Evolutionary conservation across 1,140 invertebrate genomes (phyloP).

Genomic region (Oryctes rhinoceros): DNA sequence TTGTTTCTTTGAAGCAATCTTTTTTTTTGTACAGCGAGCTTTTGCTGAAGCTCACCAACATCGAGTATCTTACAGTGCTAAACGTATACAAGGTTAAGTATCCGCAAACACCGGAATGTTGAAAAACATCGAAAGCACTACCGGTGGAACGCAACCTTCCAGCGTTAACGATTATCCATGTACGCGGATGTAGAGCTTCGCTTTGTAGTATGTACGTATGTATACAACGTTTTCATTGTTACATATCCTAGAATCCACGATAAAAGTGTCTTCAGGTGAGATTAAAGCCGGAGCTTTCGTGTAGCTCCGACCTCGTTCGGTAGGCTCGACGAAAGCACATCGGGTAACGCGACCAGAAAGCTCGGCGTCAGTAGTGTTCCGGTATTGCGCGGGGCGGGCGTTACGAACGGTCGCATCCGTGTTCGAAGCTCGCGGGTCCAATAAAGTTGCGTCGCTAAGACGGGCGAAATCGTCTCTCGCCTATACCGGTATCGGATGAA

Average conservation of each 20-base stretch:
- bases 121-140: too few species aligned
- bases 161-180: too few species aligned
- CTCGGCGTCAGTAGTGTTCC: slow-evolving; percentile 33
- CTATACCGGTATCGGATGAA: not conserved
- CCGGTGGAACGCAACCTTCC: too few species aligned
- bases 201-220: not conserved
- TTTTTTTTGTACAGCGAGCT: too few species aligned
- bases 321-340: not conserved
- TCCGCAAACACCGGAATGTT: too few species aligned
- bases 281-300: slow-evolving; percentile 23
- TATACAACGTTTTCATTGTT: not conserved
- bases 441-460: not conserved
- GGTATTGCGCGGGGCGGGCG: slow-evolving; percentile 18
- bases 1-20: too few species aligned
- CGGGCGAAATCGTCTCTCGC: not conserved
- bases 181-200: too few species aligned
- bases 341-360: slow-evolving; percentile 11
- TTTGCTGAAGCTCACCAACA: too few species aligned
- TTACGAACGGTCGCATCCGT: not conserved
- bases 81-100: too few species aligned
- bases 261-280: slow-evolving; percentile 38
- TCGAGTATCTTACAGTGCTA: too few species aligned
- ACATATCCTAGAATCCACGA: slow-evolving; percentile 1
- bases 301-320: not conserved
- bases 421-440: not conserved